phyloP scores from a whole-genome alignment of 2,888 invertebrate species.

The Sesia bembeciformis region DNA sequence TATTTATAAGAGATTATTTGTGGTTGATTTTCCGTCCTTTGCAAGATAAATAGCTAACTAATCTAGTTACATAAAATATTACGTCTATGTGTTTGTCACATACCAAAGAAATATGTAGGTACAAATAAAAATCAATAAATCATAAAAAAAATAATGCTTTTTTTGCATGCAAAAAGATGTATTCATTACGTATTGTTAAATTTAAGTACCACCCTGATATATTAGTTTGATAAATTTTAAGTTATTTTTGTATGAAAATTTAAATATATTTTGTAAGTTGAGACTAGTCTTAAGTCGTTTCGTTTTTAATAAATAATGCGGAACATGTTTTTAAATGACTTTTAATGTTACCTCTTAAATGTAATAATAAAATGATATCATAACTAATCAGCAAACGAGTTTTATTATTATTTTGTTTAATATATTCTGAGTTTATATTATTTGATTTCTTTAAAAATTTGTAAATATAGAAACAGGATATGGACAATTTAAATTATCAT shows the following conservation, averaged over 20 bases:
- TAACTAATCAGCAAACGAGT: neutral
- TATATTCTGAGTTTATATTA: neutral
- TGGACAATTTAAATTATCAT: too few relatives aligned
- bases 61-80: neutral
- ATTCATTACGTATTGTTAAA: conserved; percentile 7
- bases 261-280: conserved; percentile 22
- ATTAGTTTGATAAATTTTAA: conserved; percentile 14
- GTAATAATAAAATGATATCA: neutral
- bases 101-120: conserved; percentile 62
- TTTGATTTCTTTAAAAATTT: neutral
- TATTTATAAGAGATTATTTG: neutral
- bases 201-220: conserved; percentile 10
- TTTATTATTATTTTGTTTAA: neutral
- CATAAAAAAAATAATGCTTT: conserved; percentile 26
- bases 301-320: conserved; percentile 41
- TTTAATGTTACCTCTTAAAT: neutral
- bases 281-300: conserved; percentile 63
- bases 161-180: conserved; percentile 47
- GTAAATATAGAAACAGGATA: too few relatives aligned
- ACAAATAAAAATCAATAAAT: conserved; percentile 36
- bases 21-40: neutral
- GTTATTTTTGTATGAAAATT: conserved; percentile 19
- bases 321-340: conserved; percentile 19
- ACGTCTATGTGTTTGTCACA: conserved; percentile 16
- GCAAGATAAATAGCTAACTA: neutral